These are phyloP conservation scores for Argyresthia albistria DNA, from an alignment of 2,888 invertebrate genomes.

Conservation along the genomic window DNA sequence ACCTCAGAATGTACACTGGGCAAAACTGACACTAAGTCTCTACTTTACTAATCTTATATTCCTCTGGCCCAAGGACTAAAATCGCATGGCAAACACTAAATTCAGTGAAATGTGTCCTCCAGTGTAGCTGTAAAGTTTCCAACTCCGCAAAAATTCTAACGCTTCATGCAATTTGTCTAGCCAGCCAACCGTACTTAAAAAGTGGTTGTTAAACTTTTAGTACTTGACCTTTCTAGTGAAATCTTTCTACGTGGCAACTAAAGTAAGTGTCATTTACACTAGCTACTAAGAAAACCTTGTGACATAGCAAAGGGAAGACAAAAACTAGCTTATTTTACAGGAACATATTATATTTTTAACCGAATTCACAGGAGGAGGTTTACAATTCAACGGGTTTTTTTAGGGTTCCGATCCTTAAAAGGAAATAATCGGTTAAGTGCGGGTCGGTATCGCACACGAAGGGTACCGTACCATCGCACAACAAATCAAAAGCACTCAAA, in stretches of 20 bases:
- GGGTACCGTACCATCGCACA: too few species aligned
- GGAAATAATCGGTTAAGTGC: too few species aligned
- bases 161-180: slow-evolving; percentile 35
- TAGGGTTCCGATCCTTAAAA: too few species aligned
- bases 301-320: neutral
- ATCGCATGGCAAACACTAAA: too few species aligned
- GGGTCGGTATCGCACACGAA: too few species aligned
- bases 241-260: neutral
- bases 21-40: neutral
- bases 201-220: slow-evolving; percentile 50
- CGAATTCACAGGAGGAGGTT: too few species aligned
- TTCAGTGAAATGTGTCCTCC: neutral
- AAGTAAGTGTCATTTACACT: neutral
- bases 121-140: neutral
- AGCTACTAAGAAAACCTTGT: neutral
- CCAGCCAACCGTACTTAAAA: slow-evolving; percentile 35
- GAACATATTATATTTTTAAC: too few species aligned
- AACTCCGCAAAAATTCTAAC: neutral
- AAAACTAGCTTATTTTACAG: neutral
- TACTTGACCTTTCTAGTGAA: slow-evolving; percentile 23
- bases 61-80: too few species aligned
- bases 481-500: too few species aligned
- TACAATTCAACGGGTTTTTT: too few species aligned
- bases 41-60: neutral
- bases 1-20: neutral